Conservation (phyloP, 2,888 invertebrate genomes). For the Bruchidius siliquastri region DNA sequence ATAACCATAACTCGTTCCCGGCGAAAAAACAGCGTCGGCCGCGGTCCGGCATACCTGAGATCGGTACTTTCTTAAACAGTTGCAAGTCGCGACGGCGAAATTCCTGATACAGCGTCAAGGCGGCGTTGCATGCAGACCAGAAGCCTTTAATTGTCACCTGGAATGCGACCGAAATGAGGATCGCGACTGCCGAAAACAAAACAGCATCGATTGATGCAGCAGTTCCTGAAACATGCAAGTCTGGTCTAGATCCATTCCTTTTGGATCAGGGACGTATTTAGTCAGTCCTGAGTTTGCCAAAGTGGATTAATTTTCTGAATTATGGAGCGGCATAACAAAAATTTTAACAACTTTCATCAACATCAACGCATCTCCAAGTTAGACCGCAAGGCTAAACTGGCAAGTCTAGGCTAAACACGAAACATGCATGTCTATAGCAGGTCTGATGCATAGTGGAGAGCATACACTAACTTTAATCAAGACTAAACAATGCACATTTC, state of each 20-base stretch:
- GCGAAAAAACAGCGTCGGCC: not conserved
- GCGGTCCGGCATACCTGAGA: not conserved
- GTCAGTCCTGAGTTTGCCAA: too few relatives aligned
- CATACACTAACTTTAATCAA: too few relatives aligned
- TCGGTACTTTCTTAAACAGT: not conserved
- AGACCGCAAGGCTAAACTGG: too few relatives aligned
- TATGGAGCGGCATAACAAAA: too few relatives aligned
- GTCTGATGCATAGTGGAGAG: too few relatives aligned
- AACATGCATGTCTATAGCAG: too few relatives aligned
- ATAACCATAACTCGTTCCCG: not conserved
- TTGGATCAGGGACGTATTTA: not conserved
- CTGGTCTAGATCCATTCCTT: not conserved
- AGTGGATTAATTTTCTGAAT: too few relatives aligned
- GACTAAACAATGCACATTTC: too few relatives aligned
- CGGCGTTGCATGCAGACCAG: not conserved
- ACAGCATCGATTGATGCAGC: not conserved
- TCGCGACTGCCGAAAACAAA: not conserved
- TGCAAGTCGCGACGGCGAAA: not conserved
- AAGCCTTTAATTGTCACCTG: not conserved
- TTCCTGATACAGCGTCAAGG: not conserved
- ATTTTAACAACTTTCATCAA: too few relatives aligned
- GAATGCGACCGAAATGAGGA: not conserved
- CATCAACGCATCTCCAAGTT: too few relatives aligned
- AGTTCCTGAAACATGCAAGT: not conserved
- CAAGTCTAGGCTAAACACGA: too few relatives aligned